Evolutionary conservation across 2,113 vertebrate species (phyloP).

Genomic region (Dicerorhinus sumatrensis): DNA sequence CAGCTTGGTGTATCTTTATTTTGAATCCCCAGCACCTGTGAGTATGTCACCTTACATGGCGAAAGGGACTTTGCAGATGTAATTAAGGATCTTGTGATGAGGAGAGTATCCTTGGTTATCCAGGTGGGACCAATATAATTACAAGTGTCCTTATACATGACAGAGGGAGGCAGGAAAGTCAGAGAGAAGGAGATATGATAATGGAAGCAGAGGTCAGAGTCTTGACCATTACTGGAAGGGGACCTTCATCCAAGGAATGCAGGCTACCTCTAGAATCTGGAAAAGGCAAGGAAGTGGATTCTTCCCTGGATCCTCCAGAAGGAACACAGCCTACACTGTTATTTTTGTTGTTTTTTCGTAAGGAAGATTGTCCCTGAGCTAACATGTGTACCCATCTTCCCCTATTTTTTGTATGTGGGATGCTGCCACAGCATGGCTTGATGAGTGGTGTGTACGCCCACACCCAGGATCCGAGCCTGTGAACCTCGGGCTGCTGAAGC

Average conservation of each 20-base stretch:
- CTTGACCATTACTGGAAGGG: background rate
- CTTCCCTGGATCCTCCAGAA: background rate
- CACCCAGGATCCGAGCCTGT: too few relatives aligned
- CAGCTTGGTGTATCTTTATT: background rate
- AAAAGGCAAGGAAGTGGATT: background rate
- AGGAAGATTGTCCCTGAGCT: too few relatives aligned
- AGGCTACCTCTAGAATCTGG: background rate
- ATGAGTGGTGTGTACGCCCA: too few relatives aligned
- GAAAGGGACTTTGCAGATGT: background rate
- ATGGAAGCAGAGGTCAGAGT: background rate
- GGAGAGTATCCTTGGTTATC: background rate
- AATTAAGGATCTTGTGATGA: background rate
- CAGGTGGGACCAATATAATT: background rate
- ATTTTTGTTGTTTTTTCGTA: too few relatives aligned
- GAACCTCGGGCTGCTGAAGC: too few relatives aligned
- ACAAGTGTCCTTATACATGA: background rate
- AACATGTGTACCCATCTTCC: too few relatives aligned
- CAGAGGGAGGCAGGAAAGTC: background rate
- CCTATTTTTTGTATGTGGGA: too few relatives aligned
- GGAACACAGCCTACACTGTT: too few relatives aligned
- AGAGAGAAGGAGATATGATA: background rate
- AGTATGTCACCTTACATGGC: too few relatives aligned
- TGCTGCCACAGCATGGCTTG: too few relatives aligned
- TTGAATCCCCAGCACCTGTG: background rate
- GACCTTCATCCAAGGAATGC: background rate